These are phyloP conservation scores for Pomatorhinus ruficollis DNA, from an alignment of 2,113 vertebrate genomes.

Conservation along the genomic window DNA sequence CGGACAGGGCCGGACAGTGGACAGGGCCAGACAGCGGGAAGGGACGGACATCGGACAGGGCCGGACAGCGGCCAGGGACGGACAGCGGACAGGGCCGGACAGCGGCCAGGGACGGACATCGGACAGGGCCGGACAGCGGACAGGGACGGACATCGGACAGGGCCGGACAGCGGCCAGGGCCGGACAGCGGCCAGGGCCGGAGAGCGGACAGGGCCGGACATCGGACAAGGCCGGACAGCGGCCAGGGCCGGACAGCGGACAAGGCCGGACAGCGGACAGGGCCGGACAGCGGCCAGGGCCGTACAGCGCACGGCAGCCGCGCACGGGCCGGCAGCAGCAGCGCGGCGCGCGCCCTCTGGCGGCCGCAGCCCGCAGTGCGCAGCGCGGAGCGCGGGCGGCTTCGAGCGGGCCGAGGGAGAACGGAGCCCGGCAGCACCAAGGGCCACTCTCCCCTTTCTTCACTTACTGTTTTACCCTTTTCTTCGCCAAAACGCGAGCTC, in stretches of 20 bases:
- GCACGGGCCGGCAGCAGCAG: not conserved
- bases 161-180: too few species aligned
- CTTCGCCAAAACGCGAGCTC: not conserved
- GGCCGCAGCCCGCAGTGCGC: not conserved
- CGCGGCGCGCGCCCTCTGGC: not conserved
- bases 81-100: not conserved
- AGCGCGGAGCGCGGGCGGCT: not conserved
- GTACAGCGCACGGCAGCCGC: fast-evolving
- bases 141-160: too few species aligned
- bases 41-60: too few species aligned
- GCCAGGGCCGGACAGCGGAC: not conserved
- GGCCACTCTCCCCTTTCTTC: fast-evolving
- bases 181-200: too few species aligned
- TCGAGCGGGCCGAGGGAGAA: not conserved
- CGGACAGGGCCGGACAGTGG: too few species aligned
- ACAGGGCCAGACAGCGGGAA: fast-evolving
- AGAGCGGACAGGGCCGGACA: too few species aligned
- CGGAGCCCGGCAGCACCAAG: fast-evolving
- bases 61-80: fast-evolving
- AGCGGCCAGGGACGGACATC: too few species aligned
- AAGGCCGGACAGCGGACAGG: too few species aligned
- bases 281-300: too few species aligned
- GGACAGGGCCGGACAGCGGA: too few species aligned
- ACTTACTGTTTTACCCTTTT: not conserved
- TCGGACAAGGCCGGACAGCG: fast-evolving